A percentile compares a stretch with the other conserved stretches of the same genome.
phyloP scores from a whole-genome alignment of 2,888 invertebrate genomes.

The Argynnis bischoffii region DNA sequence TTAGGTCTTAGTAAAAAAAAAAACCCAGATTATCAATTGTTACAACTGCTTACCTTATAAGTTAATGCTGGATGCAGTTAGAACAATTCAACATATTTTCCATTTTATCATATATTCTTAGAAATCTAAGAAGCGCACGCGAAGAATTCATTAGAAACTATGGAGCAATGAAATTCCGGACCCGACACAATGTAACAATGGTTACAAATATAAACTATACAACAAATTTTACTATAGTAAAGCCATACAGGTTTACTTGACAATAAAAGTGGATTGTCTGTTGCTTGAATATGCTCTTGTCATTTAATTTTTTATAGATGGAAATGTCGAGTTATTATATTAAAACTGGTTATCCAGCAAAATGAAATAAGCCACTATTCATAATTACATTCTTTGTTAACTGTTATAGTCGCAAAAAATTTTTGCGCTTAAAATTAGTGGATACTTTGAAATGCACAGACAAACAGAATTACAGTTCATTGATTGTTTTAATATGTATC shows the following conservation, averaged over 20 bases:
- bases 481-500: slow-evolving; percentile 2
- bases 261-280: neutral
- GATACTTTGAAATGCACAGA: neutral
- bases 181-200: slow-evolving; percentile 37
- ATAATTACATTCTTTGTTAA: too few species aligned
- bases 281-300: neutral
- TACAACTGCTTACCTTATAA: slow-evolving; percentile 7
- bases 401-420: too few species aligned
- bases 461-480: neutral
- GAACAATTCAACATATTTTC: slow-evolving; percentile 4
- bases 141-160: slow-evolving; percentile 38
- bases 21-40: too few species aligned
- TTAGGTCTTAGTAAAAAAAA: too few species aligned
- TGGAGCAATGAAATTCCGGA: slow-evolving; percentile 36
- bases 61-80: neutral
- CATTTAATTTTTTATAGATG: neutral
- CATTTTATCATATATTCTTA: slow-evolving; percentile 15
- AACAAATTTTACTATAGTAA: slow-evolving; percentile 14
- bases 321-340: neutral
- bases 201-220: slow-evolving; percentile 21
- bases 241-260: neutral
- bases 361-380: neutral
- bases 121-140: slow-evolving; percentile 15
- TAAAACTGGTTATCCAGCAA: neutral
- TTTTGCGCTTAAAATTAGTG: too few species aligned